Conservation (phyloP, 2,888 invertebrate genomes). For the Pristionchus exspectatus region DNA sequence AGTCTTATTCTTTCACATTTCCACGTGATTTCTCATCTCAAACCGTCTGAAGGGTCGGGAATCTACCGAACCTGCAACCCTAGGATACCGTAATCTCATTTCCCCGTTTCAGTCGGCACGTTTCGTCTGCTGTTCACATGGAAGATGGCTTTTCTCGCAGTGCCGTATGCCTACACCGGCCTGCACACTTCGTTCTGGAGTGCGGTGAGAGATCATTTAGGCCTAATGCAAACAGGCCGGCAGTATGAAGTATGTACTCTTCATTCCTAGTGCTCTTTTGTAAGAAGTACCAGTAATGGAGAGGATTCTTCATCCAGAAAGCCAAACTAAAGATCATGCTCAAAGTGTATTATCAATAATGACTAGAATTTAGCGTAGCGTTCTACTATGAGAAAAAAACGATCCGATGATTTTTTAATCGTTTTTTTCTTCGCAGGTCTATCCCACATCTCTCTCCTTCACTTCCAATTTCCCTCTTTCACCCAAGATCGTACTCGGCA, state of each 20-base stretch:
- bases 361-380: background rate
- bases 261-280: background rate
- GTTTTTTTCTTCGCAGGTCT: slow-evolving; percentile 1
- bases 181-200: slow-evolving; percentile 52
- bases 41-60: too few relatives aligned
- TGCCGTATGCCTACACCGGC: slow-evolving; percentile 50
- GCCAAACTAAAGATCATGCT: background rate
- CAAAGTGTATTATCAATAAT: background rate
- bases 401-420: background rate
- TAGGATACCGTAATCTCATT: background rate
- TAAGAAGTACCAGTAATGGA: background rate
- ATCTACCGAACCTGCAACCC: too few relatives aligned
- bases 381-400: background rate
- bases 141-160: slow-evolving; percentile 44
- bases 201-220: slow-evolving; percentile 5
- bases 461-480: slow-evolving; percentile 41
- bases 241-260: background rate
- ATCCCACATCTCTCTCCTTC: slow-evolving; percentile 55
- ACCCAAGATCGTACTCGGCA: slow-evolving; percentile 51
- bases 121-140: slow-evolving; percentile 47
- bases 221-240: too few relatives aligned
- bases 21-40: too few relatives aligned
- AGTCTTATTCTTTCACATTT: background rate
- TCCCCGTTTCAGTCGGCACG: background rate
- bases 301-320: background rate